phyloP scores from a whole-genome alignment of 1,140 invertebrate species.

The Zaprionus africanus region DNA sequence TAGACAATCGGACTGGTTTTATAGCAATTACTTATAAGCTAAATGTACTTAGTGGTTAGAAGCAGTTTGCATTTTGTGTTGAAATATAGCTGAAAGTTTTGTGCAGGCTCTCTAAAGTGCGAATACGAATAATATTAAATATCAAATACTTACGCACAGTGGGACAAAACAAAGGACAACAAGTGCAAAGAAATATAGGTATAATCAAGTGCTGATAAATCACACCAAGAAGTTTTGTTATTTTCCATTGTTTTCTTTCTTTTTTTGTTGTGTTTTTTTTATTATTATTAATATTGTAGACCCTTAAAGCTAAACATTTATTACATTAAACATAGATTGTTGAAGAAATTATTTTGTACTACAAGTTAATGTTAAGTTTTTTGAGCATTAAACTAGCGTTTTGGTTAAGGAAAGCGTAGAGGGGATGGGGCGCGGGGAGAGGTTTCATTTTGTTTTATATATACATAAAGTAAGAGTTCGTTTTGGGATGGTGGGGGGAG shows the following conservation, averaged over 20 bases:
- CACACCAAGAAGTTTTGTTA: constrained; percentile 38
- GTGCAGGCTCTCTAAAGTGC: constrained; percentile 4
- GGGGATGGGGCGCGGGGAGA: constrained; percentile 5
- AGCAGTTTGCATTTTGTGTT: constrained; percentile 57
- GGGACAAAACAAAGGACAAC: constrained; percentile 13
- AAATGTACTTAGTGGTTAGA: constrained; percentile 45
- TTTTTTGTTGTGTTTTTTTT: constrained; percentile 30
- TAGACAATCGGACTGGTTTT: constrained; percentile 17
- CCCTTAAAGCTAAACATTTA: constrained; percentile 62
- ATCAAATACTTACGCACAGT: constrained; percentile 55
- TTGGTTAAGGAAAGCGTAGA: constrained; percentile 72
- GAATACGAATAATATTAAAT: constrained; percentile 9
- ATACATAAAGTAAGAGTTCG: constrained; percentile 28
- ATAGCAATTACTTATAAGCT: constrained; percentile 32
- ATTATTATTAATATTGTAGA: constrained; percentile 47
- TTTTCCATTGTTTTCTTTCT: constrained; percentile 32
- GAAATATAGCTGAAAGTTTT: constrained; percentile 38
- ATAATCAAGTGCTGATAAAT: constrained; percentile 37
- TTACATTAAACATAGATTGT: constrained; percentile 63
- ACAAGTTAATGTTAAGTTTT: constrained; percentile 66
- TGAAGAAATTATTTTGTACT: constrained; percentile 69
- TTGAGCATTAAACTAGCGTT: constrained; percentile 69
- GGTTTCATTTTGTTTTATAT: constrained; percentile 52
- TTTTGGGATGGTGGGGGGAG: constrained; percentile 21
- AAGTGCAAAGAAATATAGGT: constrained; percentile 24